A percentile compares a stretch with the other conserved stretches of the same genome.
Conservation (phyloP, 1,140 invertebrate genomes). For the Lerema accius region DNA sequence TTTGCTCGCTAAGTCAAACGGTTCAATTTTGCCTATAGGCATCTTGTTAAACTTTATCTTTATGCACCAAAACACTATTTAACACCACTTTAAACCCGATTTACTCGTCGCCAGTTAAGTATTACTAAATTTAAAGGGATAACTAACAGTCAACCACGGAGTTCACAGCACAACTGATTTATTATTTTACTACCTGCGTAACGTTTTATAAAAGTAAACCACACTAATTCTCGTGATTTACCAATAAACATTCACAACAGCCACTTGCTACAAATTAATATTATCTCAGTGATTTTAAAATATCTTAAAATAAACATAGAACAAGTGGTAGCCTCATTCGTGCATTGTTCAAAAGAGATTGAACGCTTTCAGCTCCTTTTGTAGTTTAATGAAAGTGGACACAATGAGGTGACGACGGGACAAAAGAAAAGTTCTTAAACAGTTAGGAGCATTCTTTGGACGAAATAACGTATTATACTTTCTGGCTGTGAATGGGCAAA, state of each 20-base stretch:
- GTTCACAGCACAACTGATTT: too few species aligned
- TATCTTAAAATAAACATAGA: conserved; percentile 17
- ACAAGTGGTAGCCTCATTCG: background rate
- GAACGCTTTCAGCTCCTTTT: conserved; percentile 25
- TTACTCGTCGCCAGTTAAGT: conserved; percentile 1
- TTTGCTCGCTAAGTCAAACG: conserved; percentile 15
- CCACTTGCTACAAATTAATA: too few species aligned
- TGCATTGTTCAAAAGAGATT: conserved; percentile 28
- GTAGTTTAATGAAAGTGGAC: conserved; percentile 33
- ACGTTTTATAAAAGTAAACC: too few species aligned
- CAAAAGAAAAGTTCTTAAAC: conserved; percentile 32
- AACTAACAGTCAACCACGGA: too few species aligned
- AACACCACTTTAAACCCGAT: background rate
- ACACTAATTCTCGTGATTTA: too few species aligned
- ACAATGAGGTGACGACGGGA: conserved; percentile 26
- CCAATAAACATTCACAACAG: too few species aligned
- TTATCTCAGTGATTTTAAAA: too few species aligned
- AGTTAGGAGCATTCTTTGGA: conserved; percentile 29
- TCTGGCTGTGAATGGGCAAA: conserved; percentile 20
- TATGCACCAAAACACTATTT: background rate
- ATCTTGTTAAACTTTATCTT: conserved; percentile 10
- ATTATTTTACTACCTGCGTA: too few species aligned
- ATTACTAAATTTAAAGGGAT: background rate
- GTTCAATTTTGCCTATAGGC: conserved; percentile 26
- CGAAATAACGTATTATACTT: conserved; percentile 25